phyloP scores from a whole-genome alignment of 2,888 invertebrate species.

The Dermolepida albohirtum region DNA sequence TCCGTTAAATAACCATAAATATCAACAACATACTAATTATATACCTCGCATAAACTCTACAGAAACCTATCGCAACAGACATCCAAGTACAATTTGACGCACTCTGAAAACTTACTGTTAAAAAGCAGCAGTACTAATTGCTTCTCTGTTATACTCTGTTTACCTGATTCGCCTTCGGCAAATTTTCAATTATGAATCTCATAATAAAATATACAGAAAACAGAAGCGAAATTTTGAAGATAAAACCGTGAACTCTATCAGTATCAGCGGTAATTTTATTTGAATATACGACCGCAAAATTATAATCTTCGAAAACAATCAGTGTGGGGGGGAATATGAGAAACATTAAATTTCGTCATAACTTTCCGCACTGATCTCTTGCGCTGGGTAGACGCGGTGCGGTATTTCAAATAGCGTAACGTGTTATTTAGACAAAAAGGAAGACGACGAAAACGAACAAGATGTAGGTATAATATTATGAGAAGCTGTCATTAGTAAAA shows the following conservation, averaged over 20 bases:
- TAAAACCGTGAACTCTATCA: background rate
- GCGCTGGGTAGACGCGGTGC: background rate
- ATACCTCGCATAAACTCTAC: too few species aligned
- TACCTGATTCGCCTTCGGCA: background rate
- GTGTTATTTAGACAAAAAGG: conserved; percentile 38
- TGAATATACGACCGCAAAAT: conserved; percentile 37
- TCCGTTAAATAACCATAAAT: too few species aligned
- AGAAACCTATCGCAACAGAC: too few species aligned
- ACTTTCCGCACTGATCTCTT: conserved; percentile 8
- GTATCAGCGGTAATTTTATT: conserved; percentile 26
- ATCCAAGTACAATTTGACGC: too few species aligned
- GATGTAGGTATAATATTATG: conserved; percentile 43
- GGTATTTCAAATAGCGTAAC: conserved; percentile 36
- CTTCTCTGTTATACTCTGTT: too few species aligned
- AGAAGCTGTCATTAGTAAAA: conserved; percentile 46
- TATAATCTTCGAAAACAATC: conserved; percentile 9
- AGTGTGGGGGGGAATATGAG: background rate
- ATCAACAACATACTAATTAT: too few species aligned
- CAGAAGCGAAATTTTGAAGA: background rate
- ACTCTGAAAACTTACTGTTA: too few species aligned
- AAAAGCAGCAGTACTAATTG: too few species aligned
- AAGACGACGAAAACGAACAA: background rate
- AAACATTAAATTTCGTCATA: conserved; percentile 32
- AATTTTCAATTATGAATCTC: background rate
- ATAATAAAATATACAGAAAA: background rate